Base-by-base conservation (phyloP, 2,797 vertebrate genomes). In the Eidolon dupreanum region DNA sequence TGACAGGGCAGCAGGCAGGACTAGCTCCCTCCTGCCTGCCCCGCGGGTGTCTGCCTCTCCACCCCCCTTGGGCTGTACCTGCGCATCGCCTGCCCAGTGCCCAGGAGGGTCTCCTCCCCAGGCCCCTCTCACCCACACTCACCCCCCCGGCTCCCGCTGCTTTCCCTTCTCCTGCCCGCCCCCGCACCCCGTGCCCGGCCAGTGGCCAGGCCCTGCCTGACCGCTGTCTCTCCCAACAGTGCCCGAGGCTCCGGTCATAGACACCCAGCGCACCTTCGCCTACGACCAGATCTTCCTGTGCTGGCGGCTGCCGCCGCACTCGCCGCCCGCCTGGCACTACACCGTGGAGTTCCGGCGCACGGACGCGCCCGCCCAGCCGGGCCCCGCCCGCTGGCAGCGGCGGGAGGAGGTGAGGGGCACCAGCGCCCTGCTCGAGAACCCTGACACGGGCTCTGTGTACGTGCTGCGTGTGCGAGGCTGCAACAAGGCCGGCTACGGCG, bases 281-380 rank as follows among this genome's bases (percentile, higher is more conserved):
- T 99, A 99, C 1, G 99, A 99, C 98, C 99, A 99, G 99, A 99
- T 99, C 97, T 99, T 99, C 97, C 97, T 99, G 95, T 99, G 99
- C 98, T 99, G 99, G 99, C 99, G 99, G 78, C 99, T 99, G 92
- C 99, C 99, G 41, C 99, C 99, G 89, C 99, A 99, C 98, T 99
- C 99, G 0, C 99, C 99, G 0, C 99, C 99, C 0, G 99, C 99
- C 70, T 99, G 99, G 99, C 99, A 99, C 98, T 99, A 99, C 98
- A 99, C 99, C 0, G 99, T 99, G 1, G 99, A 99, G 97, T 99
- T 99, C 98, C 99, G 99, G 97, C 99, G 99, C 38, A 99, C 99
- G 0, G 99, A 99, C 8, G 93, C 98, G 68, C 97, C 97, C 0
- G 99, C 99, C 70, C 98, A 98, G 41, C 99, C 99, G 6, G 98